These are phyloP conservation scores for Steatornis caripensis DNA, from an alignment of 2,113 vertebrate genomes.

Conservation along the genomic window DNA sequence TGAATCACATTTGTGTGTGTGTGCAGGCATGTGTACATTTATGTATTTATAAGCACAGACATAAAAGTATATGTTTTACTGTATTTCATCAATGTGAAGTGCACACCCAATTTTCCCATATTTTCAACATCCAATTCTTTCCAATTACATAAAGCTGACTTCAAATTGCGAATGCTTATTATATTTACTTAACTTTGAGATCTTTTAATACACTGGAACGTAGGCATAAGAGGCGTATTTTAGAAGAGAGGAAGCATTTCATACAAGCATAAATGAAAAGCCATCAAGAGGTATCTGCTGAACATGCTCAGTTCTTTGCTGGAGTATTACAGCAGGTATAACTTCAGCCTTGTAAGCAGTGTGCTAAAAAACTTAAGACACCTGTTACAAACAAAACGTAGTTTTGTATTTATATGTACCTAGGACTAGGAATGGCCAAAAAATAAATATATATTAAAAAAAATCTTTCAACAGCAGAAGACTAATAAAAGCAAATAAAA, in stretches of 20 bases:
- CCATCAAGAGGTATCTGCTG: not conserved
- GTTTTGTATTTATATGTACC: not conserved
- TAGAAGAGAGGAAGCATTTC: not conserved
- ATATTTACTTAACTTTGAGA: not conserved
- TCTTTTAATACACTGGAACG: not conserved
- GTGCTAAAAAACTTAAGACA: not conserved
- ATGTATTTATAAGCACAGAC: not conserved
- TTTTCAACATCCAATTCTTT: not conserved
- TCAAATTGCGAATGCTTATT: not conserved
- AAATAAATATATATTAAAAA: fast-evolving
- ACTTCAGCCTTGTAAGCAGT: not conserved
- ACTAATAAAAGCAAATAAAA: not conserved
- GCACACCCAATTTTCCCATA: fast-evolving
- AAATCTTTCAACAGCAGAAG: not conserved
- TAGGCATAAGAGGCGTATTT: not conserved
- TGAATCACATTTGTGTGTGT: not conserved
- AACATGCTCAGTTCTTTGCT: not conserved
- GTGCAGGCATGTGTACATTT: not conserved
- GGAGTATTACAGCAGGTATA: not conserved
- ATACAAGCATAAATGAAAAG: not conserved
- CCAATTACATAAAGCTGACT: not conserved
- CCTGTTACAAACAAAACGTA: not conserved
- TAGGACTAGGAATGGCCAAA: not conserved
- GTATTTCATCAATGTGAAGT: not conserved
- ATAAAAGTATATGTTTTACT: not conserved